Conservation (phyloP, 2,888 invertebrate species). For the Tetragonisca angustula region DNA sequence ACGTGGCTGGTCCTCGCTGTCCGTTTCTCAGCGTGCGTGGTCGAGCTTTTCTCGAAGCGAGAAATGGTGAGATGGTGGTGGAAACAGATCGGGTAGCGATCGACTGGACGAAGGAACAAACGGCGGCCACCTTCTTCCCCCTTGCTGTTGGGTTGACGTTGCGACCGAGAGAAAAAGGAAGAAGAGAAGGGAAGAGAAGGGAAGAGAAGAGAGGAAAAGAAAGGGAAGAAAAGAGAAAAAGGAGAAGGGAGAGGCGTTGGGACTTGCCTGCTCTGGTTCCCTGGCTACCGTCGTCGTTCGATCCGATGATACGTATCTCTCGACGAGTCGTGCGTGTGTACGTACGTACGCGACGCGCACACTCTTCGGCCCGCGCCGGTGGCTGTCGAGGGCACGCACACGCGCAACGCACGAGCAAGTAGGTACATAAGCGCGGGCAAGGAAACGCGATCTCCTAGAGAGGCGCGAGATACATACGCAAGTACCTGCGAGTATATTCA, state of each 20-base stretch:
- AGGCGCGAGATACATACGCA: background rate
- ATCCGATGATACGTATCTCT: constrained; percentile 70
- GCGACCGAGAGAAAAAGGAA: constrained; percentile 55
- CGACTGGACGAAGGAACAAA: constrained; percentile 10
- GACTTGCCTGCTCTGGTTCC: constrained; percentile 69
- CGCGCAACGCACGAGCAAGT: background rate
- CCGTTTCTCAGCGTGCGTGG: constrained; percentile 24
- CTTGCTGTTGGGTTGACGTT: constrained; percentile 60
- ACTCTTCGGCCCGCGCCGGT: background rate
- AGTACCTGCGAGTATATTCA: no score
- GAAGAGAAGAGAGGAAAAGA: constrained; percentile 16
- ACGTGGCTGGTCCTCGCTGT: background rate
- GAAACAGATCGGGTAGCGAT: constrained; percentile 45
- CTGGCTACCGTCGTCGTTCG: constrained; percentile 70
- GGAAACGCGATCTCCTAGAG: constrained; percentile 16
- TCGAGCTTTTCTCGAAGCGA: constrained; percentile 35
- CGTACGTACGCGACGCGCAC: background rate
- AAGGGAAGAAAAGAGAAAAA: background rate
- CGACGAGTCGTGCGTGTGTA: constrained; percentile 47
- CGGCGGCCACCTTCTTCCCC: constrained; percentile 43
- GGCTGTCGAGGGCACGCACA: background rate
- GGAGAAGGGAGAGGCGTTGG: constrained; percentile 61
- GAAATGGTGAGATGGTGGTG: constrained; percentile 27
- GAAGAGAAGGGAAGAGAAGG: background rate
- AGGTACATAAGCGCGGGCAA: background rate